Percentiles rank a stretch among this genome's conserved stretches.
phyloP scores from a whole-genome alignment of 2,113 vertebrate genomes.

The Gopherus flavomarginatus region DNA sequence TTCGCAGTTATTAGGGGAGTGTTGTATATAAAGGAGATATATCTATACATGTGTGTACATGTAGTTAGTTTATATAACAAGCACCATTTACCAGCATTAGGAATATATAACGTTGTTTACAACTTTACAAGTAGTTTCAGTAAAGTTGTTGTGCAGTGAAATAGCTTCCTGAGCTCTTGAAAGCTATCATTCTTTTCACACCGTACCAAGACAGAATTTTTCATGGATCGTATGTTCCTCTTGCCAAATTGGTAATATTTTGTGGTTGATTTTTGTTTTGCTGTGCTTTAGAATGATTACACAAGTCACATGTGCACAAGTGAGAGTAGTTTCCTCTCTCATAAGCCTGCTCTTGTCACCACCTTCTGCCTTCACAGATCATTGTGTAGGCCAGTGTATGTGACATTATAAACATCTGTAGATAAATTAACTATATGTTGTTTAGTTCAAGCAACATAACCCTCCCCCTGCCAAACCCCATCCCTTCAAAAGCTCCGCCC shows the following conservation, averaged over 20 bases:
- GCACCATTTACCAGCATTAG: background rate
- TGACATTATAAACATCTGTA: background rate
- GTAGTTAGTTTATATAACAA: background rate
- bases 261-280: background rate
- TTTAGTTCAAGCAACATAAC: background rate
- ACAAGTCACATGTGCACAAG: background rate
- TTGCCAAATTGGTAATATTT: background rate
- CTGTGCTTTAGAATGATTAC: background rate
- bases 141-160: background rate
- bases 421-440: too few species aligned
- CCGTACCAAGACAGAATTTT: background rate
- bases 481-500: background rate
- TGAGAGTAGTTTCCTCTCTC: background rate
- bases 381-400: background rate
- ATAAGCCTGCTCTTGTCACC: background rate
- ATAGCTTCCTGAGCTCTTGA: background rate
- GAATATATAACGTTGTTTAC: background rate
- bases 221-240: background rate
- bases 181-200: background rate
- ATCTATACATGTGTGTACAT: accelerated
- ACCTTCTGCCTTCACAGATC: background rate
- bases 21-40: background rate
- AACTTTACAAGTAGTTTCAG: background rate
- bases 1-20: background rate
- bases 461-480: background rate